These are phyloP conservation scores for Chrysoperla carnea DNA, from an alignment of 1,140 invertebrate species.

Conservation along the genomic window DNA sequence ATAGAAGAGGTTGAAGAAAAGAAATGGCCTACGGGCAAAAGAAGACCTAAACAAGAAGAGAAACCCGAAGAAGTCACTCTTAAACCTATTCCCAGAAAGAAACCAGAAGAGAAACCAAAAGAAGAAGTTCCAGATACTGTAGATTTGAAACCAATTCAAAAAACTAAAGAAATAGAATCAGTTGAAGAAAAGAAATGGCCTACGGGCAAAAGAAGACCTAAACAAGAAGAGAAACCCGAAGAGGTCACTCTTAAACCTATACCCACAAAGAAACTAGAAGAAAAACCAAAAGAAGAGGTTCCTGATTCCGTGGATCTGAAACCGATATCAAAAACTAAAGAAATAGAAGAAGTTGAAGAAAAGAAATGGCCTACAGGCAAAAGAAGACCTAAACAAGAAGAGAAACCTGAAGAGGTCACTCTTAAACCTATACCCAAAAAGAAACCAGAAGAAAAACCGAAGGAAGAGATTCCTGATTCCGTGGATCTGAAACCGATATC, in stretches of 20 bases:
- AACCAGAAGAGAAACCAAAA: constrained; percentile 19
- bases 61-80: constrained; percentile 17
- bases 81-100: constrained; percentile 18
- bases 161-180: constrained; percentile 16
- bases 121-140: constrained; percentile 8
- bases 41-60: constrained; percentile 20
- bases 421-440: constrained; percentile 19
- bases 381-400: constrained; percentile 19
- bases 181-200: constrained; percentile 13
- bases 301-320: constrained; percentile 6
- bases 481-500: constrained; percentile 9
- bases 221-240: constrained; percentile 14
- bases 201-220: constrained; percentile 8
- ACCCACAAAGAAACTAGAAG: constrained; percentile 14
- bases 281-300: constrained; percentile 12
- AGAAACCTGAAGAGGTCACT: constrained; percentile 18
- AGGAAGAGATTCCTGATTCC: constrained; percentile 17
- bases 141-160: constrained; percentile 10
- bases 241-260: constrained; percentile 12
- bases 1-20: constrained; percentile 18
- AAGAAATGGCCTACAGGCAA: constrained; percentile 25
- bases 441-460: constrained; percentile 14
- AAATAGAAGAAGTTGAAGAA: constrained; percentile 18
- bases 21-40: constrained; percentile 24
- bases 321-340: constrained; percentile 8